These are phyloP conservation scores for Actinostola sp. DNA, from an alignment of 92 coral and sea anemone species.

Conservation along the genomic window DNA sequence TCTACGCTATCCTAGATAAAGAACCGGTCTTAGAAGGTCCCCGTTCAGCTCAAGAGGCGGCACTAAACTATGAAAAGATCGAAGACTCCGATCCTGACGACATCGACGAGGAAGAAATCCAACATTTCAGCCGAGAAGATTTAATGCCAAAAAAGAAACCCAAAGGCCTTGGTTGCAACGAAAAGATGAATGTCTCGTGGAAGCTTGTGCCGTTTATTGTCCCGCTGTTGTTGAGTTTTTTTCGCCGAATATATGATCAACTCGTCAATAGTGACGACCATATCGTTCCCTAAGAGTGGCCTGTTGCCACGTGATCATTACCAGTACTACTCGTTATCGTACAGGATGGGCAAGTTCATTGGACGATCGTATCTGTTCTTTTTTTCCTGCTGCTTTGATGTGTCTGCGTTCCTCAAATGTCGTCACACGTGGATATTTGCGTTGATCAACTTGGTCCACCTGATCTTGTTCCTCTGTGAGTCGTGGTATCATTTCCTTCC, in stretches of 20 bases:
- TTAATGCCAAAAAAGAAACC: conserved; percentile 13
- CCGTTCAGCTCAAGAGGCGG: conserved; percentile 1
- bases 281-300: conserved; percentile 72
- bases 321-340: conserved; percentile 74
- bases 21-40: conserved; percentile 42
- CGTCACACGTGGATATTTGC: conserved; percentile 82
- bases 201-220: conserved; percentile 75
- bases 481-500: conserved; percentile 82
- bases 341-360: conserved; percentile 82
- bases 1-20: conserved; percentile 79
- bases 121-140: conserved; percentile 33
- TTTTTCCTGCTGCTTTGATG: conserved; percentile 51
- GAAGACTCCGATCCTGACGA: conserved; percentile 32
- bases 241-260: conserved; percentile 76
- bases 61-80: conserved; percentile 54
- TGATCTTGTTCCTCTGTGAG: conserved; percentile 66
- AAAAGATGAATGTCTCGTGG: conserved; percentile 51
- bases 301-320: conserved; percentile 76
- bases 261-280: conserved; percentile 74
- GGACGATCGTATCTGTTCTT: conserved; percentile 80
- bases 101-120: conserved; percentile 46
- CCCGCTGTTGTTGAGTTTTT: conserved; percentile 68
- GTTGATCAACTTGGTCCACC: conserved; percentile 57
- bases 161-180: conserved; percentile 27
- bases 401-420: conserved; percentile 49